Evolutionary conservation across 2,113 vertebrate species (phyloP).

Genomic region (Malurus alboscapulatus): DNA sequence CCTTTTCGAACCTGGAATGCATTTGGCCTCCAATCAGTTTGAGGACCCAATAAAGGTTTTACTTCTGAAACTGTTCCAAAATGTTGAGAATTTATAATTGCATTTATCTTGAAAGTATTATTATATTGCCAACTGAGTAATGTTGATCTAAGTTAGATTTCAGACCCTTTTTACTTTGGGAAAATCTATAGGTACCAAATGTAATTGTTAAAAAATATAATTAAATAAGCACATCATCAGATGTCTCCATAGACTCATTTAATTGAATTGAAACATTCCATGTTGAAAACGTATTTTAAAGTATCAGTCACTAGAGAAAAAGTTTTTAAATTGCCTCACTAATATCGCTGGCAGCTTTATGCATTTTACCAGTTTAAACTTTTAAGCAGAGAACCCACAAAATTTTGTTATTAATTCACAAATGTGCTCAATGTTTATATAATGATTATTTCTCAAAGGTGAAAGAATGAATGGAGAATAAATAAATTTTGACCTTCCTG

Average conservation of each 20-base stretch:
- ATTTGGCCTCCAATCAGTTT: background rate
- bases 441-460: slow-evolving; percentile 54
- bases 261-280: background rate
- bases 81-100: background rate
- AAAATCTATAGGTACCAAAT: background rate
- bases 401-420: background rate
- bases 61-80: slow-evolving; percentile 11
- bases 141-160: background rate
- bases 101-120: background rate
- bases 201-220: background rate
- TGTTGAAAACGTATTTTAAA: background rate
- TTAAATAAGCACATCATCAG: background rate
- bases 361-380: slow-evolving; percentile 35
- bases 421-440: slow-evolving; percentile 52
- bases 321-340: background rate
- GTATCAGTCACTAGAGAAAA: background rate
- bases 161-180: background rate
- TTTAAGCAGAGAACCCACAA: background rate
- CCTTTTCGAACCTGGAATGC: background rate
- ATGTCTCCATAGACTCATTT: background rate
- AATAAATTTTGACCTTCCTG: slow-evolving; percentile 63
- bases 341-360: background rate
- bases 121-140: background rate
- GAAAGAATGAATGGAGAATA: slow-evolving; percentile 59
- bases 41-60: background rate